phyloP scores from a whole-genome alignment of 2,113 vertebrate genomes.

The Anguilla japonica region DNA sequence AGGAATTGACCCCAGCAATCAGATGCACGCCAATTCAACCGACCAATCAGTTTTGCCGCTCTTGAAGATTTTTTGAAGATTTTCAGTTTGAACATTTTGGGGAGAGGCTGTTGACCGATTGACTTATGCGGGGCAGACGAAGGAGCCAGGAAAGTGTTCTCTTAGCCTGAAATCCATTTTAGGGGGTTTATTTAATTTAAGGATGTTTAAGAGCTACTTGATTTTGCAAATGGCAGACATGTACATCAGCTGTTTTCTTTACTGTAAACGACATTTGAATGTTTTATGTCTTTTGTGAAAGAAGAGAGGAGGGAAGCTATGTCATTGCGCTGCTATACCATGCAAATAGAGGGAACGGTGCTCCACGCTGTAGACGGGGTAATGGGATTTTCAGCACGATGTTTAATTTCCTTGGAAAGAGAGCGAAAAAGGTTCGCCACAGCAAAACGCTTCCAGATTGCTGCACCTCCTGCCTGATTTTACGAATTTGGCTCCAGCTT shows the following conservation, averaged over 20 bases:
- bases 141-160: no score
- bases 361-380: slow-evolving; percentile 46
- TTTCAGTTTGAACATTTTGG: not conserved
- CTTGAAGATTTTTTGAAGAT: not conserved
- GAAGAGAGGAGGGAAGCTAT: slow-evolving; percentile 29
- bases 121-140: not conserved
- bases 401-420: slow-evolving; percentile 29
- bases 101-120: not conserved
- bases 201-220: not conserved
- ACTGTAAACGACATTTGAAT: slow-evolving; percentile 16
- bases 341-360: slow-evolving; percentile 48
- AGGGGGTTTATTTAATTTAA: no score
- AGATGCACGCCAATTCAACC: not conserved
- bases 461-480: not conserved
- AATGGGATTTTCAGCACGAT: slow-evolving; percentile 44
- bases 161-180: not conserved
- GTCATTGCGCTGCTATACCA: slow-evolving; percentile 46
- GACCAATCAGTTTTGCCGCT: not conserved
- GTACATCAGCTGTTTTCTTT: not conserved
- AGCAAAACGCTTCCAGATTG: slow-evolving; percentile 57
- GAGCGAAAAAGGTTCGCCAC: slow-evolving; percentile 18
- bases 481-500: slow-evolving; percentile 2
- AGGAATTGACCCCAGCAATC: not conserved
- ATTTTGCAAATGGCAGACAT: not conserved
- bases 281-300: slow-evolving; percentile 27